A percentile compares a stretch with the other conserved stretches of the same genome.
These are phyloP conservation scores for Rotaria sp. DNA, from an alignment of 2,888 invertebrate species.

Conservation along the genomic window DNA sequence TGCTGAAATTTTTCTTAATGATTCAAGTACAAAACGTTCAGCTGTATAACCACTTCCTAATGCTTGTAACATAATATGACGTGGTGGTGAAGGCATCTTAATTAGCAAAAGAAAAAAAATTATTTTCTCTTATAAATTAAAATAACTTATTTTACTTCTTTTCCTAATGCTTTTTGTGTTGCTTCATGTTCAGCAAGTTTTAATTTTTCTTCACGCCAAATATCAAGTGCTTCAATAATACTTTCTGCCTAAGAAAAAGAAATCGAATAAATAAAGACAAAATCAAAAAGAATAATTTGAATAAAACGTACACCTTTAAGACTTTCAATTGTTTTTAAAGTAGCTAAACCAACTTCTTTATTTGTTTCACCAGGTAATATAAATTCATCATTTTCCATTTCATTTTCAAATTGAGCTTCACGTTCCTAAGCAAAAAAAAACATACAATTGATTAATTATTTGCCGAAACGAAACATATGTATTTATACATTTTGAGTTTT, in stretches of 20 bases:
- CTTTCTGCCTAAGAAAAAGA: constrained; percentile 68
- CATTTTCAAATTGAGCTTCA: constrained; percentile 66
- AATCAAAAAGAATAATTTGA: constrained; percentile 30
- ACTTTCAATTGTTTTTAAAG: constrained; percentile 77
- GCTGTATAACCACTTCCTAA: constrained; percentile 65
- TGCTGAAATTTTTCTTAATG: constrained; percentile 70
- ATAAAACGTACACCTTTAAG: constrained; percentile 69
- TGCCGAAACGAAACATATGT: not conserved
- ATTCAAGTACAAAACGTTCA: constrained; percentile 73
- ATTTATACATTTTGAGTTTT: too few relatives aligned
- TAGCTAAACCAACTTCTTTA: constrained; percentile 72
- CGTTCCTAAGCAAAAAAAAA: constrained; percentile 59
- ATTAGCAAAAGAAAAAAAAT: constrained; percentile 36
- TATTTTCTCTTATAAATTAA: constrained; percentile 5
- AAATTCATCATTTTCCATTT: constrained; percentile 55
- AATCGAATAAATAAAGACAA: not conserved
- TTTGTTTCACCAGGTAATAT: constrained; percentile 61
- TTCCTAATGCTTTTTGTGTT: constrained; percentile 54
- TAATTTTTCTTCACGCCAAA: constrained; percentile 59
- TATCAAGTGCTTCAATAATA: constrained; percentile 78
- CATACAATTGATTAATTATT: not conserved
- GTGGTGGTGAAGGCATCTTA: constrained; percentile 58
- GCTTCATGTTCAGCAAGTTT: constrained; percentile 58
- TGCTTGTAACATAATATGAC: constrained; percentile 75
- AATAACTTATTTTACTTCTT: constrained; percentile 34